These are phyloP conservation scores for Brachycybe producta DNA, from an alignment of 2,888 invertebrate genomes.

Conservation along the genomic window DNA sequence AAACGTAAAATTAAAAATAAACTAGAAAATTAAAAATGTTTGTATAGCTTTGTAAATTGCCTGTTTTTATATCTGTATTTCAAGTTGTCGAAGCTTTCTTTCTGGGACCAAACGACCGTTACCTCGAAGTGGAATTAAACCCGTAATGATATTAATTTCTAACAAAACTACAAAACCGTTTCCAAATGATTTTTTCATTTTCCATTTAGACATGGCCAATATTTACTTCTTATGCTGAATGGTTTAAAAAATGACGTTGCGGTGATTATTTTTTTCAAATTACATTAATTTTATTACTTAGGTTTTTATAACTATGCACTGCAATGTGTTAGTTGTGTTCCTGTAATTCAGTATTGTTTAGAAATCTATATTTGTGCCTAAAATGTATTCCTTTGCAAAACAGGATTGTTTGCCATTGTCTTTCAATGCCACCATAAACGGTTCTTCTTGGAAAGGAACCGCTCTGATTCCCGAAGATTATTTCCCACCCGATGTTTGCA, in stretches of 20 bases:
- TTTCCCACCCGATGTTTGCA: slow-evolving; percentile 36
- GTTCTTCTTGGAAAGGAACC: slow-evolving; percentile 34
- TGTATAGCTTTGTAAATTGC: background rate
- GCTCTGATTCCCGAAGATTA: slow-evolving; percentile 37
- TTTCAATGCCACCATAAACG: slow-evolving; percentile 27
- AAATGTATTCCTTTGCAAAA: background rate
- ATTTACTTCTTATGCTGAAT: slow-evolving; percentile 36
- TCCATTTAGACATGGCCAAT: slow-evolving; percentile 33
- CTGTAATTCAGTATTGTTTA: background rate
- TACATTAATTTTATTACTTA: no score
- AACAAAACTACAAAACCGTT: no score
- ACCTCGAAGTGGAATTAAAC: slow-evolving; percentile 39
- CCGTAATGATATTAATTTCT: slow-evolving; percentile 35
- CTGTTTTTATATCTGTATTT: background rate
- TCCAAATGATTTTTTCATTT: slow-evolving; percentile 13
- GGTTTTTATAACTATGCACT: no score
- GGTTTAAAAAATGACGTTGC: slow-evolving; percentile 29
- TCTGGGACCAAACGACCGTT: slow-evolving; percentile 36
- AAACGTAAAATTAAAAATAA: no score
- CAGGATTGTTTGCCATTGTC: slow-evolving; percentile 32
- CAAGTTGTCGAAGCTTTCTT: slow-evolving; percentile 41
- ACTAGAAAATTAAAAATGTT: no score
- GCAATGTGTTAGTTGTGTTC: no score
- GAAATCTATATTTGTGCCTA: no score
- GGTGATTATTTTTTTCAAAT: no score